Conservation (phyloP, 2,888 invertebrate genomes). For the Frankliniella fusca region DNA sequence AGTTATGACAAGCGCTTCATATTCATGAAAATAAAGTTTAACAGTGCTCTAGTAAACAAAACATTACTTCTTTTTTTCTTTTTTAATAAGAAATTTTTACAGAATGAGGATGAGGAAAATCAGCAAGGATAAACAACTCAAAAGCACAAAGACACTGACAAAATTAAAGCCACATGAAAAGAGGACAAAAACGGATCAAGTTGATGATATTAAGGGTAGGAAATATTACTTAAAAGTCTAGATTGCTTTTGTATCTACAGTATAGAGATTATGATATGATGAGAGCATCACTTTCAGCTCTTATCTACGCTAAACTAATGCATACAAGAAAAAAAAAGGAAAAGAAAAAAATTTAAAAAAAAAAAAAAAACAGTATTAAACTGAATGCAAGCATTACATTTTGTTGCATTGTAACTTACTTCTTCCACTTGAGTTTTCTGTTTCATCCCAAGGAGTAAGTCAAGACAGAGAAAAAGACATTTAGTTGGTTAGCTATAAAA, state of each 20-base stretch:
- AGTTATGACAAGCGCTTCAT: too few relatives aligned
- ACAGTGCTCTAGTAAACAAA: conserved; percentile 13
- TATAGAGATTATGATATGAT: too few relatives aligned
- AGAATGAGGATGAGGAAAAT: conserved; percentile 5
- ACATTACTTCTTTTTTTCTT: background rate
- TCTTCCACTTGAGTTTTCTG: conserved; percentile 95
- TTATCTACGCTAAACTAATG: too few relatives aligned
- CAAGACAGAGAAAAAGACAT: conserved; percentile 47
- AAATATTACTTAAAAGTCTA: background rate
- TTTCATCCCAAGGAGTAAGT: conserved; percentile 45
- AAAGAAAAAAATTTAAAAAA: conserved; percentile 15
- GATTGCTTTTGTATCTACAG: too few relatives aligned
- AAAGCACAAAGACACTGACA: conserved; percentile 17
- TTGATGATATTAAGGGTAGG: background rate
- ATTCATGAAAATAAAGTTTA: background rate
- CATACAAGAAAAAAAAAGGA: background rate
- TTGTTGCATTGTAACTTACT: conserved; percentile 63
- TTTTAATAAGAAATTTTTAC: conserved; percentile 18
- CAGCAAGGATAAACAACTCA: conserved; percentile 37
- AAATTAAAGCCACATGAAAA: conserved; percentile 5
- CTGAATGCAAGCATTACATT: conserved; percentile 31
- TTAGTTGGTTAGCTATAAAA: conserved; percentile 40
- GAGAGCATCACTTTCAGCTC: too few relatives aligned
- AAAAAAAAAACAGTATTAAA: conserved; percentile 29
- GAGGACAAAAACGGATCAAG: background rate